Percentiles rank a stretch among this genome's conserved stretches.
These are phyloP conservation scores for Acrossocheilus fasciatus DNA, from an alignment of 2,797 vertebrate species.

Conservation along the genomic window DNA sequence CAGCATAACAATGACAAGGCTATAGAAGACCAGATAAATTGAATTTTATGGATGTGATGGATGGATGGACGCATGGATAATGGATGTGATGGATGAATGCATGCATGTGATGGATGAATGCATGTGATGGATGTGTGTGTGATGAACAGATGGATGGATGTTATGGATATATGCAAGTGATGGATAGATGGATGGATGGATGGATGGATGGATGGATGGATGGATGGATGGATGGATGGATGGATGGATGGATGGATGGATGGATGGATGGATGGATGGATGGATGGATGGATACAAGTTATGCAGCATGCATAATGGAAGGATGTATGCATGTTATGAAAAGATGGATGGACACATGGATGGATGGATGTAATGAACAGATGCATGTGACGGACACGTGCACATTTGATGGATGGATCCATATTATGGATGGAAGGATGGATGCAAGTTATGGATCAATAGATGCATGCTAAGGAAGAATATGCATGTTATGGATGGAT, in stretches of 20 bases:
- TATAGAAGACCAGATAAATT: not conserved
- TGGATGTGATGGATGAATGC: not conserved
- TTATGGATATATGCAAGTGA: not conserved
- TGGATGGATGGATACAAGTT: not conserved
- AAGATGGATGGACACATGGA: no score
- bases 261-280: not conserved
- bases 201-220: not conserved
- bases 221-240: not conserved
- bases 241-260: not conserved
- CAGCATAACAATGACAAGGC: not conserved
- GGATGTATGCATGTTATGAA: not conserved
- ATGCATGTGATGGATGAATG: not conserved
- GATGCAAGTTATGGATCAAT: no score
- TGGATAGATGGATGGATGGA: not conserved
- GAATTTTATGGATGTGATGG: not conserved
- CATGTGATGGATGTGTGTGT: not conserved
- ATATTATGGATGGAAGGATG: no score
- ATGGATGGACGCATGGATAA: not conserved
- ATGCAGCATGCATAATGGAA: not conserved
- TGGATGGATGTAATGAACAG: not conserved
- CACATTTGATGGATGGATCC: not conserved
- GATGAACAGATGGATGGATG: not conserved
- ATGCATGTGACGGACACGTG: not conserved
- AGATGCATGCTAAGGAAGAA: no score
- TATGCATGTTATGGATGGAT: no score